These are phyloP conservation scores for Megastigmus dorsalis DNA, from an alignment of 2,888 invertebrate genomes.

Conservation along the genomic window DNA sequence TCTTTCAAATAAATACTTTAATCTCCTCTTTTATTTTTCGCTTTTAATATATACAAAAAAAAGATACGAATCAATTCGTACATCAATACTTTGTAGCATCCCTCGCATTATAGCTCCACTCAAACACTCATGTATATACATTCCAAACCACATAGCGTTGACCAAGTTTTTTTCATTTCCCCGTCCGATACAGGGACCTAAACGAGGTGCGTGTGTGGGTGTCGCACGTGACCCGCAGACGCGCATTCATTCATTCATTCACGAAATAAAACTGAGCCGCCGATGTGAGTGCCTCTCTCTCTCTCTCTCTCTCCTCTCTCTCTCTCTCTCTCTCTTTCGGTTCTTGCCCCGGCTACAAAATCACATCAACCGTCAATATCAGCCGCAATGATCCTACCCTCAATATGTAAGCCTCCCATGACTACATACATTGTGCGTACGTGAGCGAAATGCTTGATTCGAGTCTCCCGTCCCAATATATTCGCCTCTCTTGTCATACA, in stretches of 20 bases:
- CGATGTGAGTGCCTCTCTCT: background rate
- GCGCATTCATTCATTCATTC: background rate
- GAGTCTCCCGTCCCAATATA: background rate
- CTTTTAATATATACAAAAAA: too few relatives aligned
- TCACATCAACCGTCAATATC: conserved; percentile 16
- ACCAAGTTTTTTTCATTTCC: too few relatives aligned
- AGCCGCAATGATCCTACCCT: conserved; percentile 10
- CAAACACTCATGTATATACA: too few relatives aligned
- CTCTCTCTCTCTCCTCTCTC: background rate
- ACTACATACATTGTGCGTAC: conserved; percentile 28
- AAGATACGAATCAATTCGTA: too few relatives aligned
- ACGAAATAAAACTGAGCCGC: background rate
- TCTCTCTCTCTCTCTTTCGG: background rate
- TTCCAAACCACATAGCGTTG: too few relatives aligned
- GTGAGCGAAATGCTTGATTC: conserved; percentile 27
- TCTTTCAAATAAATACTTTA: too few relatives aligned
- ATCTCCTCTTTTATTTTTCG: too few relatives aligned
- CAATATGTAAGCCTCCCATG: conserved; percentile 14
- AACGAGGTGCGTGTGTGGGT: too few relatives aligned
- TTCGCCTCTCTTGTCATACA: background rate
- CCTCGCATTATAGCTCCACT: too few relatives aligned
- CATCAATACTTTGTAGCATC: too few relatives aligned
- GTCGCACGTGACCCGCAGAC: background rate
- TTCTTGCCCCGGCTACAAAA: too few relatives aligned
- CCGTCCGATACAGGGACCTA: too few relatives aligned